phyloP scores from a whole-genome alignment of 2,888 invertebrate species.

The Melipona beecheii region DNA sequence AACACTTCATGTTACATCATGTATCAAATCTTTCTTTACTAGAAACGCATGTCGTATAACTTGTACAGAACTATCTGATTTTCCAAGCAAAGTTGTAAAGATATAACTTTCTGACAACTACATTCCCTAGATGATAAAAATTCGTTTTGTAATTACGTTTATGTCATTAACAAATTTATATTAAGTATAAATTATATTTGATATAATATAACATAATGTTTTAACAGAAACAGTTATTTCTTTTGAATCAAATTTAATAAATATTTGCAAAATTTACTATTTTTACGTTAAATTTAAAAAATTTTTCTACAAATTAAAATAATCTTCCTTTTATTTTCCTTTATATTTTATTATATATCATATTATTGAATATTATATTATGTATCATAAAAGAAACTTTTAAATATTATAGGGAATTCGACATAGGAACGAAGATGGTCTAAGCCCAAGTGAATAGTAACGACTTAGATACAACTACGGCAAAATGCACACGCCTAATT shows the following conservation, averaged over 20 bases:
- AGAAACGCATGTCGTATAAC: background rate
- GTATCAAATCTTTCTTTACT: background rate
- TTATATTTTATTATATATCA: background rate
- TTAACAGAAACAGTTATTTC: background rate
- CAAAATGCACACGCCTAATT: conserved; percentile 40
- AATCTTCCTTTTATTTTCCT: background rate
- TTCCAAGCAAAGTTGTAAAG: background rate
- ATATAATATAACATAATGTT: background rate
- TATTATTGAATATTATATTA: no score
- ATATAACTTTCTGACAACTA: conserved; percentile 20
- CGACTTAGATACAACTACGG: conserved; percentile 24
- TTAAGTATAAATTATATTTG: background rate
- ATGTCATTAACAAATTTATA: background rate
- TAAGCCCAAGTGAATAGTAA: conserved; percentile 6
- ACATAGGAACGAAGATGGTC: conserved; percentile 1
- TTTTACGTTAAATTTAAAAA: background rate
- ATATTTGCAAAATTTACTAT: background rate
- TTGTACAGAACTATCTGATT: conserved; percentile 8
- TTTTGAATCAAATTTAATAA: background rate
- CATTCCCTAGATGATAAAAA: conserved; percentile 42
- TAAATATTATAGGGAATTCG: conserved; percentile 27
- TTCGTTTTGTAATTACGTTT: background rate
- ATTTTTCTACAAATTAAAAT: background rate
- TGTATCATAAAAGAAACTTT: background rate
- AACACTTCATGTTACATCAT: conserved; percentile 45